Conservation (phyloP, 1,140 invertebrate species). For the Orius insidiosus region DNA sequence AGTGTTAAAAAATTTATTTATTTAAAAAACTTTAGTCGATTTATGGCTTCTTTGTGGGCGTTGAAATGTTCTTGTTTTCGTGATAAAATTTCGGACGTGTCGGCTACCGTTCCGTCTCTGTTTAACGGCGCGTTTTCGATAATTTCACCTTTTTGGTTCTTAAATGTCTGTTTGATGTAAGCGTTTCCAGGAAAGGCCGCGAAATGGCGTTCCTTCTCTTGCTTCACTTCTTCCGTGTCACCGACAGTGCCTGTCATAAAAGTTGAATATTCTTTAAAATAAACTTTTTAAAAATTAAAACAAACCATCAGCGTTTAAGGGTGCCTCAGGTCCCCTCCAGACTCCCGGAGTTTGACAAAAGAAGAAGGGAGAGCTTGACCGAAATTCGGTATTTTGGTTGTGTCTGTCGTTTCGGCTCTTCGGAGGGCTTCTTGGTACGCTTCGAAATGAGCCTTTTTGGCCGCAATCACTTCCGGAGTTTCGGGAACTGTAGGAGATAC, state of each 20-base stretch:
- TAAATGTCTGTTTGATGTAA: background rate
- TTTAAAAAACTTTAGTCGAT: background rate
- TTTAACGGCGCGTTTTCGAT: conserved; percentile 8
- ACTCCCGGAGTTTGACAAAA: no score
- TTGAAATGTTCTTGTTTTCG: conserved; percentile 28
- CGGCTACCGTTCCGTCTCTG: conserved; percentile 24
- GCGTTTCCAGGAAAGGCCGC: background rate
- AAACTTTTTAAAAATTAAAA: no score
- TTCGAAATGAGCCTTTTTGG: conserved; percentile 36
- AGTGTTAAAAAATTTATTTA: no score
- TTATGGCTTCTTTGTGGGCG: conserved; percentile 21
- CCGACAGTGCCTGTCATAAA: no score
- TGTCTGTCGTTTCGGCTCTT: background rate
- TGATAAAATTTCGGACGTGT: conserved; percentile 31
- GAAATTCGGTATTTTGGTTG: background rate
- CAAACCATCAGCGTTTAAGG: no score
- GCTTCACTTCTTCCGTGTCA: background rate
- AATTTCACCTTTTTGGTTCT: background rate
- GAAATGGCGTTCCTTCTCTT: background rate
- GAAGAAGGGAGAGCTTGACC: no score
- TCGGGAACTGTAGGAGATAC: conserved; percentile 36
- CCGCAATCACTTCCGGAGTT: conserved; percentile 38
- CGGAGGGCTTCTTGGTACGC: conserved; percentile 27
- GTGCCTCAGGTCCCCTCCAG: no score
- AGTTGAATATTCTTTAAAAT: no score